phyloP scores from a whole-genome alignment of 1,140 invertebrate species.

The Polypedilum vanderplanki region DNA sequence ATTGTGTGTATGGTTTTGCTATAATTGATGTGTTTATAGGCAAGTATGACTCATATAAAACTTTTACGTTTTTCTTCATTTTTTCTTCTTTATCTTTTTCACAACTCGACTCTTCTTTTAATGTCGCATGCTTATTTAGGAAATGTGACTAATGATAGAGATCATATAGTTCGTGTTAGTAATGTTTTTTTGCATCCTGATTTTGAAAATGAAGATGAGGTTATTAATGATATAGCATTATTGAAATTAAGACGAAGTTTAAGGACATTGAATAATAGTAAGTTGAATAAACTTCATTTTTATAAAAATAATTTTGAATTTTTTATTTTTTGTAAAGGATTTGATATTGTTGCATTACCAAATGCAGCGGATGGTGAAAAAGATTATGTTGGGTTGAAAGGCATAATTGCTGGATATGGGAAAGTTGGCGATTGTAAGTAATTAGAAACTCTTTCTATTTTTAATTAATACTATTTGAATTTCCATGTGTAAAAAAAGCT shows the following conservation, averaged over 20 bases:
- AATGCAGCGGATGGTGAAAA: not conserved
- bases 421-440: not conserved
- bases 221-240: constrained; percentile 17
- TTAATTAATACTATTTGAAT: not conserved
- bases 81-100: not conserved
- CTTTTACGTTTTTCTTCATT: not conserved
- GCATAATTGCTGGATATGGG: not conserved
- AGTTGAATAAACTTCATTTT: not conserved
- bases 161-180: not conserved
- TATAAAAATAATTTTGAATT: not conserved
- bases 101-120: not conserved
- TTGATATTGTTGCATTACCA: not conserved
- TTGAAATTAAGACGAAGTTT: not conserved
- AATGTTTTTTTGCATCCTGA: constrained; percentile 11
- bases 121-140: not conserved
- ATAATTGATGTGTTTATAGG: constrained; percentile 21
- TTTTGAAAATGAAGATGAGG: not conserved
- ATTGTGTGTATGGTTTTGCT: constrained; percentile 9
- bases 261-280: not conserved
- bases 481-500: not conserved
- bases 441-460: not conserved
- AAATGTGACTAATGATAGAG: not conserved
- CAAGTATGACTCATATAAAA: not conserved
- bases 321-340: not conserved
- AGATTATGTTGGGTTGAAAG: not conserved